Base-by-base conservation (phyloP, 2,113 vertebrate genomes). In the Perccottus glenii region DNA sequence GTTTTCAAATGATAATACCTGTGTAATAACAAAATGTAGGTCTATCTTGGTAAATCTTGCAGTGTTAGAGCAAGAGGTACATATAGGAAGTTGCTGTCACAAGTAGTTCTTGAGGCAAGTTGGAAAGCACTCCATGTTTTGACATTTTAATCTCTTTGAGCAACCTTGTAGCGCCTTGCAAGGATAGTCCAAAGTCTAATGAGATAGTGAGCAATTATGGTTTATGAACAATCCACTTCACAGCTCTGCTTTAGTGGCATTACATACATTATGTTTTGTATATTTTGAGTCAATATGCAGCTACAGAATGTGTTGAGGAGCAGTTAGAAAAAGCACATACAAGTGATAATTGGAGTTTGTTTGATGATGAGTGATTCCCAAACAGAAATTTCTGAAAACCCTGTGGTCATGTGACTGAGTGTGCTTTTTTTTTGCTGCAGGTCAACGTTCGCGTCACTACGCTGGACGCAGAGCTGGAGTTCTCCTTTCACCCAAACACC, bases 401-500 rank as follows among this genome's bases (percentile, higher is more conserved):
- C 1, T 4, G 12, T 11, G 19, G 0, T 64, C 66, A 62, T 2
- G 2, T 77, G 74, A 85, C 59, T 74, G 1, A 49, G 60, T 12
- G 0, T 7, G 33, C 2, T 46, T 70, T 66, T 70, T 79, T 75
- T 67, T n/a, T 14, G 6, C 51, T 58, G 51, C 83, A 99, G 98
- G 92, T 98, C 89, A 99, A 98, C 0, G 95, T 99, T 58, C 96
- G 96, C 43, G 93, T 99, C 83, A 97, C 95, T 84, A 95, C 96
- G 14, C 92, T 99, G 98, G 97, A 99, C 51, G 97, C 97, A 0
- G 96, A 99, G 92, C 90, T 99, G 94, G 98, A 98, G 88, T 99
- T 99, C 64, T 95, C 96, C 81, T 96, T 99, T 92, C 94, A 96
- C 80, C 91, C 94, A 8, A 96, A 92, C 75, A 98, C 95, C 27